Evolutionary conservation across 2,113 vertebrate species (phyloP), one percentile per base, ranked within the genome.

Genomic region (Pyrgilauda ruficollis): DNA sequence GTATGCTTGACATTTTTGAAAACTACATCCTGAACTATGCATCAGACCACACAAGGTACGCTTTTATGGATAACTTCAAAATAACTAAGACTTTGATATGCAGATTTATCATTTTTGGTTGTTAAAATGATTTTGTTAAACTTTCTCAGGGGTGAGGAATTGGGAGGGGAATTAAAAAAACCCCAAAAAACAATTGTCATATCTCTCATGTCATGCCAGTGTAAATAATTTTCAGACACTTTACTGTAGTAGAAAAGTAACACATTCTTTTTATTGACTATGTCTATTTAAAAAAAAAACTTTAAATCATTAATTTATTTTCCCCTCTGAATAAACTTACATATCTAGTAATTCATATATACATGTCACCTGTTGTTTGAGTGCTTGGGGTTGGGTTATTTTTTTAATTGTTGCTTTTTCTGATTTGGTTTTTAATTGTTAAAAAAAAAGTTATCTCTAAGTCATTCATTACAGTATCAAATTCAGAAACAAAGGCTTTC

Each of bases 1-100:
- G 15, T 22, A 41, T 62, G 61, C 50, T 73, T 89, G 81, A 58
- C 47, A 62, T 62, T 91, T 93, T 91, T 93, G 37, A 85, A 93
- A 93, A 89, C 39, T 69, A 22, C 18, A 43, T 56, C 15, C 50
- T 30, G 9, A 82, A 82, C 67, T 56, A 73, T 5, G 1, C 53
- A 78, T 73, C 46, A 62, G 81, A 75, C 62, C 62, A 76, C 70
- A 76, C 13, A 86, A 73, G 23, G 43, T 59, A 77, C 2, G 5
- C 11, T 83, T 91, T 46, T n/a, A 73, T 24, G 10, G 31, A 77
- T 33, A 66, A 16, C 13, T 68, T 59, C 52, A 82, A 90, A 79
- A 41, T 70, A 82, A 59, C 26, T 16, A 87, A 53, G 44, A 55
- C 19, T 22, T 92, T 64, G 20, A 52, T 69, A 30, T 41, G 49